phyloP scores from a whole-genome alignment of 2,888 invertebrate species.

The Oscheius onirici region DNA sequence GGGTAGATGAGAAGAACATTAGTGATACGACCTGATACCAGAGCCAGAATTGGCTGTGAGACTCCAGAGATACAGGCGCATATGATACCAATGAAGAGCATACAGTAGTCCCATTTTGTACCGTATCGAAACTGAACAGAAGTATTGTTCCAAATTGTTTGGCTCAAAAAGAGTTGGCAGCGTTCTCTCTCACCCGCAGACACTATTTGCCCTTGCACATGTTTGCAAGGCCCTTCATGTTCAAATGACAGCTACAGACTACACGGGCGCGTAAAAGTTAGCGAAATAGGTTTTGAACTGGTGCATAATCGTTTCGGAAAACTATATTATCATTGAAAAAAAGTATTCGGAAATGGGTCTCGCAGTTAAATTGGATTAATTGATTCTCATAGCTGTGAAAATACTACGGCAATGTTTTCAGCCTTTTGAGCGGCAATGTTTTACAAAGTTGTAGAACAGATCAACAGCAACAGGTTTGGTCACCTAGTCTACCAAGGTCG shows the following conservation, averaged over 20 bases:
- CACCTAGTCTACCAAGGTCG: too few relatives aligned
- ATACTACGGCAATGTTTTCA: too few relatives aligned
- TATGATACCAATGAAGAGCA: slow-evolving; percentile 54
- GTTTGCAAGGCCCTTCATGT: not conserved
- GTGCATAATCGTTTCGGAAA: too few relatives aligned
- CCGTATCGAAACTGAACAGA: slow-evolving; percentile 57
- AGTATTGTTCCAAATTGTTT: not conserved
- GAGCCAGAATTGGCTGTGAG: slow-evolving; percentile 56
- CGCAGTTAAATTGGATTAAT: too few relatives aligned
- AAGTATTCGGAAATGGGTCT: too few relatives aligned
- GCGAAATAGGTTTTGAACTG: not conserved
- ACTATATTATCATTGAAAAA: too few relatives aligned
- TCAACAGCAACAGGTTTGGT: too few relatives aligned
- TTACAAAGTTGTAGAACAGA: too few relatives aligned
- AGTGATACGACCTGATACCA: slow-evolving; percentile 58
- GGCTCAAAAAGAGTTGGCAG: not conserved
- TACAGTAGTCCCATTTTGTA: slow-evolving; percentile 47
- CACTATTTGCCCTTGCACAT: slow-evolving; percentile 6
- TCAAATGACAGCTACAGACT: slow-evolving; percentile 11
- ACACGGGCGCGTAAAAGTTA: not conserved
- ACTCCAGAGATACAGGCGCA: slow-evolving; percentile 57
- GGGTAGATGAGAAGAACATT: slow-evolving; percentile 56
- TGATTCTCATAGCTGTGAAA: too few relatives aligned
- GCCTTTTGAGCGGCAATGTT: too few relatives aligned
- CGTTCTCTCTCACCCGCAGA: not conserved